Percentiles rank a stretch among this genome's conserved stretches.
These are phyloP conservation scores for Melinaea marsaeus DNA, from an alignment of 2,888 invertebrate genomes.

Conservation along the genomic window DNA sequence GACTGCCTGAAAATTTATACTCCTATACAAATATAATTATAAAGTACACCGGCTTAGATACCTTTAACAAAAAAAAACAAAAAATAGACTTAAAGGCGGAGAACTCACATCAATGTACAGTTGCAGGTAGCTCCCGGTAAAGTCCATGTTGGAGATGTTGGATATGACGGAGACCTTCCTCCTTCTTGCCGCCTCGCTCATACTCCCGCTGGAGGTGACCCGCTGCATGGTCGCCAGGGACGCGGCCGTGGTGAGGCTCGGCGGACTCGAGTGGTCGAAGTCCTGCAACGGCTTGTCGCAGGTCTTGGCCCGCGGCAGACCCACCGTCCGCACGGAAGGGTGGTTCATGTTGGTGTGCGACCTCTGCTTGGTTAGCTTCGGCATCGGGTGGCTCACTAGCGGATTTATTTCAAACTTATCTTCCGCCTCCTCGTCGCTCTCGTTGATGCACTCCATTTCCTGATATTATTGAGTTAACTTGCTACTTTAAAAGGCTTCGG, in stretches of 20 bases:
- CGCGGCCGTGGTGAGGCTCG: constrained; percentile 63
- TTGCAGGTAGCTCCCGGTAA: constrained; percentile 84
- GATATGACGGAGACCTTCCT: constrained; percentile 84
- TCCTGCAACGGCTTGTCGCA: constrained; percentile 72
- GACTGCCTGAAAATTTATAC: constrained; percentile 52
- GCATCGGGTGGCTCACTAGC: constrained; percentile 56
- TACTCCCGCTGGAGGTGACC: constrained; percentile 71
- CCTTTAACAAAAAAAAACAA: not conserved
- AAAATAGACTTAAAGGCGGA: constrained; percentile 10
- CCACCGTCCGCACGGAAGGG: constrained; percentile 65
- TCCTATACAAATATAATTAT: not conserved
- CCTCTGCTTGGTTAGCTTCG: constrained; percentile 60
- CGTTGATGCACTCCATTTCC: constrained; percentile 84
- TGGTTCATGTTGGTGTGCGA: constrained; percentile 69
- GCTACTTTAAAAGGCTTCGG: too few relatives aligned
- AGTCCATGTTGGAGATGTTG: constrained; percentile 85
- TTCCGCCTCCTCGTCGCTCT: constrained; percentile 80
- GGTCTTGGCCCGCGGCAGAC: constrained; percentile 67
- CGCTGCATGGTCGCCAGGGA: constrained; percentile 71
- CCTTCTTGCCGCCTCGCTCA: constrained; percentile 71
- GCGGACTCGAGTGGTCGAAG: constrained; percentile 51
- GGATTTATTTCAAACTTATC: constrained; percentile 76
- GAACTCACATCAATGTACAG: constrained; percentile 80
- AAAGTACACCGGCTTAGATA: not conserved
- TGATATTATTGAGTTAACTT: constrained; percentile 34